Percentiles rank a stretch among this genome's conserved stretches.
phyloP scores from a whole-genome alignment of 2,113 vertebrate genomes.

The Dascyllus trimaculatus region DNA sequence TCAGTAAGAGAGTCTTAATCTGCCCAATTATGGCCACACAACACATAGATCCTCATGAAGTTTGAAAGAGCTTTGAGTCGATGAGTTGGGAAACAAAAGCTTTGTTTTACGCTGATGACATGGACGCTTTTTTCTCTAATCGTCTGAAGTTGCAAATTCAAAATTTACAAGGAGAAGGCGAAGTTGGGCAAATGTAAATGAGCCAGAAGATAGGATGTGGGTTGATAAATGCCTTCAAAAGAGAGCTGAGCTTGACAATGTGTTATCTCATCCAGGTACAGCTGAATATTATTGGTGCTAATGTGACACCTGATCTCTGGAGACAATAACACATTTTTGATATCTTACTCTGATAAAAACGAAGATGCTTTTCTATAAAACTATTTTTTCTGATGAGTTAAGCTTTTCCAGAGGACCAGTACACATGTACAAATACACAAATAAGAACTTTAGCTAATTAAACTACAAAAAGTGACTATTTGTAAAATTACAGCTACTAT shows the following conservation, averaged over 20 bases:
- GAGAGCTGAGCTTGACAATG: neutral
- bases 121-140: neutral
- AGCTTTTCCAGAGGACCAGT: neutral
- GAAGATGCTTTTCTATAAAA: neutral
- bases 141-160: neutral
- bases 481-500: too few species aligned
- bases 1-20: slow-evolving; percentile 59
- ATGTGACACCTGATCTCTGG: neutral
- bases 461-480: too few species aligned
- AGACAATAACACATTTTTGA: neutral
- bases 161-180: neutral
- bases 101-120: neutral
- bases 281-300: neutral
- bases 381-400: neutral
- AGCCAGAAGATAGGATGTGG: neutral
- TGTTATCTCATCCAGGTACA: too few species aligned
- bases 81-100: slow-evolving; percentile 17
- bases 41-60: slow-evolving; percentile 28
- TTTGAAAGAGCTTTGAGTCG: slow-evolving; percentile 9
- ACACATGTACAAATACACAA: too few species aligned
- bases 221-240: neutral
- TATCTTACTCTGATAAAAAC: neutral
- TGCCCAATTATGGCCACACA: slow-evolving; percentile 26
- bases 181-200: neutral
- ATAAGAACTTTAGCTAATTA: too few species aligned